A percentile compares a stretch with the other conserved stretches of the same genome.
phyloP scores from a whole-genome alignment of 2,113 vertebrate species.

The Felis catus region DNA sequence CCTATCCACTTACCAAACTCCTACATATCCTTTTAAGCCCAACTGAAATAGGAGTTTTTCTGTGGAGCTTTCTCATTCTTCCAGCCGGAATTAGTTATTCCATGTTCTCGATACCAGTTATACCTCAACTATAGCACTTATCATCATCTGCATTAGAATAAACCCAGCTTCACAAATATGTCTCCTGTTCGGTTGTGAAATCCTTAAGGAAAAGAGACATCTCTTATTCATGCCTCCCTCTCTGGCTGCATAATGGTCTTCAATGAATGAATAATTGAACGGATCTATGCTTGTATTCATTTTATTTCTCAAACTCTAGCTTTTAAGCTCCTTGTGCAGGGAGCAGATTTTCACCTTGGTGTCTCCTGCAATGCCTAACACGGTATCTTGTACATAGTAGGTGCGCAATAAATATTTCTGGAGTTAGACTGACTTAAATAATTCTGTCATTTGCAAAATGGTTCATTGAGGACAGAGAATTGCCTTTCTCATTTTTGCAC shows the following conservation, averaged over 20 bases:
- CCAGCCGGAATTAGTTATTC: background rate
- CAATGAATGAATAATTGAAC: background rate
- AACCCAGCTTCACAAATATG: background rate
- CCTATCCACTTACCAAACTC: background rate
- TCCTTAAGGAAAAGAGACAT: background rate
- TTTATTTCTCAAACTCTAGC: background rate
- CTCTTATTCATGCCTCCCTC: background rate
- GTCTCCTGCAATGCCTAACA: background rate
- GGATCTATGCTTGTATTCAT: background rate
- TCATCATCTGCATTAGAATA: background rate
- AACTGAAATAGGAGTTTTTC: background rate
- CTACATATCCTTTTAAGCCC: background rate
- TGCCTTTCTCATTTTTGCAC: slow-evolving; percentile 6
- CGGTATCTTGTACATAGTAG: background rate
- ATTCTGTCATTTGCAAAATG: background rate
- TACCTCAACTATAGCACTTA: background rate
- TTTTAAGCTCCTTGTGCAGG: background rate
- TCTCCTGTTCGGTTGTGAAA: background rate
- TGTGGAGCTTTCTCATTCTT: background rate
- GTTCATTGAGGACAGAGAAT: background rate
- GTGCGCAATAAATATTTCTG: background rate
- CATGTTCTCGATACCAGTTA: background rate
- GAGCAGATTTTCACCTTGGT: background rate
- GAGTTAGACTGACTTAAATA: background rate
- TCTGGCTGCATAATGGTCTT: background rate